Conservation (phyloP, 2,888 invertebrate species). For the Drosophila affinis region DNA sequence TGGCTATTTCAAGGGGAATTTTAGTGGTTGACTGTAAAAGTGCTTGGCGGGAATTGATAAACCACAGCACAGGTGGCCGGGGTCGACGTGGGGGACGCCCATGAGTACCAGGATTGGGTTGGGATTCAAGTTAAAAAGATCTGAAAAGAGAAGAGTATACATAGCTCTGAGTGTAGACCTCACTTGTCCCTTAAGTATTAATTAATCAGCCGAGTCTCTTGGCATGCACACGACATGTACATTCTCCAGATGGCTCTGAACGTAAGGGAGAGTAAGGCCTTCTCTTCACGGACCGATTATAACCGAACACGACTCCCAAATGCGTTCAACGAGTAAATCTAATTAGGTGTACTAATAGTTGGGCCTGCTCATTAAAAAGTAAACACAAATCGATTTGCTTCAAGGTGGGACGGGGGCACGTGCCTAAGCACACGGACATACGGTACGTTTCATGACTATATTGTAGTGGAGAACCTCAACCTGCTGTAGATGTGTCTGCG, state of each 20-base stretch:
- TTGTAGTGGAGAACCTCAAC: too few species aligned
- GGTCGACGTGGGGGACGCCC: neutral
- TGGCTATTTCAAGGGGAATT: constrained; percentile 68
- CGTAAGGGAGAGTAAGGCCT: too few species aligned
- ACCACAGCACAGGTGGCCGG: constrained; percentile 10
- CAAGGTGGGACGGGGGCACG: constrained; percentile 14
- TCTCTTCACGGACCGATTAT: too few species aligned
- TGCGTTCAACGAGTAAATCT: constrained; percentile 42
- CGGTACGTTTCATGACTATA: constrained; percentile 8
- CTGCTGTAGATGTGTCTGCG: too few species aligned
- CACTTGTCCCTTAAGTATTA: neutral
- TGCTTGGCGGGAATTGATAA: constrained; percentile 48
- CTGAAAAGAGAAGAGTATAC: neutral
- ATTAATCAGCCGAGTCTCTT: too few species aligned
- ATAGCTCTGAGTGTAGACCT: neutral
- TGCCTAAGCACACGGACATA: constrained; percentile 19
- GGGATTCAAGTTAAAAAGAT: neutral
- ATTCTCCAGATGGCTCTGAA: too few species aligned
- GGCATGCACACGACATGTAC: neutral
- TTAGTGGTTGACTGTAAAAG: constrained; percentile 64
- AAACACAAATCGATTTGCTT: constrained; percentile 50
- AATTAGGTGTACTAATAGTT: constrained; percentile 61
- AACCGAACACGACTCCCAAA: constrained; percentile 1
- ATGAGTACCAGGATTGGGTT: neutral
- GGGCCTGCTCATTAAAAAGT: constrained; percentile 45